Evolutionary conservation across 1,140 invertebrate species (phyloP).

Genomic region (Trichonephila inaurata): DNA sequence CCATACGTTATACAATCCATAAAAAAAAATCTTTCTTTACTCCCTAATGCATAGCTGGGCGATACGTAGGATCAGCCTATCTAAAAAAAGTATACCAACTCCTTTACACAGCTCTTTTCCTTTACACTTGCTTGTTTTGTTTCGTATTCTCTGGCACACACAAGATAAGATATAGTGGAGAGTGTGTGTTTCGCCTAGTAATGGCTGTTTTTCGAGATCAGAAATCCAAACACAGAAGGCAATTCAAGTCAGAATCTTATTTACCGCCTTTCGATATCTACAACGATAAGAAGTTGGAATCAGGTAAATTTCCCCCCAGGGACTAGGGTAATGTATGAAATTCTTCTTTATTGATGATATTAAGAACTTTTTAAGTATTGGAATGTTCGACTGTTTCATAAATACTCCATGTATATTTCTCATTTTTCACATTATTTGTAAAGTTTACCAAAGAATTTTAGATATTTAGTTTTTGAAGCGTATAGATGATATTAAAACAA

Average conservation of each 20-base stretch:
- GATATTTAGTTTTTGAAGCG: too few species aligned
- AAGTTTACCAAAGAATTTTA: too few species aligned
- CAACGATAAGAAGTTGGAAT: background rate
- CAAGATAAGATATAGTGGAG: background rate
- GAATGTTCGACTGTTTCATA: too few species aligned
- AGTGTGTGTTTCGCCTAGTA: constrained; percentile 9
- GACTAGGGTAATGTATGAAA: background rate
- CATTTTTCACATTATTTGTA: too few species aligned
- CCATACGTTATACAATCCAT: background rate
- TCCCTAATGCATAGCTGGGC: background rate
- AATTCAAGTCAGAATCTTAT: constrained; percentile 34
- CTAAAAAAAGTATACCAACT: background rate
- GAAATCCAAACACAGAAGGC: background rate
- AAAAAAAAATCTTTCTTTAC: background rate
- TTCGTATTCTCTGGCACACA: background rate
- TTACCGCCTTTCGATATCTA: background rate
- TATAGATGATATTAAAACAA: too few species aligned
- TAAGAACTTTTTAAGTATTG: background rate
- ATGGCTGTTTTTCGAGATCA: constrained; percentile 20
- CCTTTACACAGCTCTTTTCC: background rate
- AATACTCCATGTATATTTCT: too few species aligned
- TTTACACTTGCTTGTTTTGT: background rate
- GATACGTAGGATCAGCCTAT: background rate
- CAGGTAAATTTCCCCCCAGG: background rate
- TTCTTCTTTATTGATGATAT: background rate